Conservation (phyloP, 2,888 invertebrate species). For the Aquatica leii region DNA sequence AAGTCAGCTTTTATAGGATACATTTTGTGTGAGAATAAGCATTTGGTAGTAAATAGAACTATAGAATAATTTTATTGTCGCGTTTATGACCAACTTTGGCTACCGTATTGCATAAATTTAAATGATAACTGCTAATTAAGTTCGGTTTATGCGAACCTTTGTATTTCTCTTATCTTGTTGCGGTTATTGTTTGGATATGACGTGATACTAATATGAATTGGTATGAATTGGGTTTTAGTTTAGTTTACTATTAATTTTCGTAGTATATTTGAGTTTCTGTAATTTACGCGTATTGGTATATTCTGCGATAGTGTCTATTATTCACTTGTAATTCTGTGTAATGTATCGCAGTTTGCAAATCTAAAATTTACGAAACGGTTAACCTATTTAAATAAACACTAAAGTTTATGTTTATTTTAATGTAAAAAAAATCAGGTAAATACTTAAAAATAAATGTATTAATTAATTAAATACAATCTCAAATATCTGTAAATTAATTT, state of each 20-base stretch:
- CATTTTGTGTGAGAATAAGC: constrained; percentile 24
- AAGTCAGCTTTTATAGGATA: constrained; percentile 13
- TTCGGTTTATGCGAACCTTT: constrained; percentile 27
- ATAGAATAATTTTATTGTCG: constrained; percentile 30
- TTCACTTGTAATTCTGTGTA: too few relatives aligned
- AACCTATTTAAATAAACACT: too few relatives aligned
- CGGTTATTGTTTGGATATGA: constrained; percentile 29
- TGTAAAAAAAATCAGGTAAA: too few relatives aligned
- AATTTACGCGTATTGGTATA: too few relatives aligned
- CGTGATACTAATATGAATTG: constrained; percentile 29
- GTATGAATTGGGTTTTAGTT: constrained; percentile 29
- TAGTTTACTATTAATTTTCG: constrained; percentile 20
- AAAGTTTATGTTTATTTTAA: too few relatives aligned
- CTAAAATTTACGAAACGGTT: too few relatives aligned
- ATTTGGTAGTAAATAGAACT: constrained; percentile 24
- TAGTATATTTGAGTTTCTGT: background rate
- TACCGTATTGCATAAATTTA: constrained; percentile 33
- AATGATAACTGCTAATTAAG: constrained; percentile 35
- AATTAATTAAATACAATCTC: too few relatives aligned
- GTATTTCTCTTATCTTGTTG: constrained; percentile 31
- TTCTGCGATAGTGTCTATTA: too few relatives aligned
- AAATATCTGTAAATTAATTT: too few relatives aligned
- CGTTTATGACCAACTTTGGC: constrained; percentile 32
- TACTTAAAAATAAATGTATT: too few relatives aligned
- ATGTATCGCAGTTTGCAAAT: too few relatives aligned